A percentile compares a stretch with the other conserved stretches of the same genome.
Evolutionary conservation across 2,797 vertebrate genomes (phyloP).

Genomic region (Esox masquinongy): DNA sequence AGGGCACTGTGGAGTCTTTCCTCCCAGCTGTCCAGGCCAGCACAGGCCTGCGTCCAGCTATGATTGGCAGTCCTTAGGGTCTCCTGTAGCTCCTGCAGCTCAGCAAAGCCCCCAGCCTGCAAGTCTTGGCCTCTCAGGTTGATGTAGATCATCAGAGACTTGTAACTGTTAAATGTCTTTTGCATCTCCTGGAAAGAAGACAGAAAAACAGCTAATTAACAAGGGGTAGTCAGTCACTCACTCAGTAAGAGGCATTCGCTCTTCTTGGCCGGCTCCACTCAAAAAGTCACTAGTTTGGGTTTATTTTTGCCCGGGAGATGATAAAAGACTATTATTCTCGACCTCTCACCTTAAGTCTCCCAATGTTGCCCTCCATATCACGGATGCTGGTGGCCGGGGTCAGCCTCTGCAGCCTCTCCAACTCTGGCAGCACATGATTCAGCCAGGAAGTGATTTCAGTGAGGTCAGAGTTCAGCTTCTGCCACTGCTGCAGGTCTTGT

Average conservation of each 20-base stretch:
- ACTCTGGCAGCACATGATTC: constrained; percentile 75
- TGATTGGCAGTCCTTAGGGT: constrained; percentile 79
- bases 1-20: constrained; percentile 74
- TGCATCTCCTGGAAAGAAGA: constrained; percentile 77
- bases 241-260: too few relatives aligned
- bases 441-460: constrained; percentile 82
- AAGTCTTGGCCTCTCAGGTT: constrained; percentile 80
- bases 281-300: background rate
- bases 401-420: constrained; percentile 73
- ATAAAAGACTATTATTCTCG: background rate
- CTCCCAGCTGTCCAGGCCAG: constrained; percentile 79
- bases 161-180: constrained; percentile 84
- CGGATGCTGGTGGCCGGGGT: constrained; percentile 63
- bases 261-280: too few relatives aligned
- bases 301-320: background rate
- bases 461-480: constrained; percentile 83
- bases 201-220: background rate
- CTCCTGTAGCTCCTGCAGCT: constrained; percentile 77
- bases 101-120: constrained; percentile 64
- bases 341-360: constrained; percentile 79
- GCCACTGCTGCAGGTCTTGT: constrained; percentile 77
- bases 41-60: constrained; percentile 80
- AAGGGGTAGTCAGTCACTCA: too few relatives aligned
- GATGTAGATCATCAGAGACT: constrained; percentile 82
- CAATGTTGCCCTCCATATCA: constrained; percentile 74